These are phyloP conservation scores for Alectoris magna DNA, from an alignment of 2,797 vertebrate species.

Conservation along the genomic window DNA sequence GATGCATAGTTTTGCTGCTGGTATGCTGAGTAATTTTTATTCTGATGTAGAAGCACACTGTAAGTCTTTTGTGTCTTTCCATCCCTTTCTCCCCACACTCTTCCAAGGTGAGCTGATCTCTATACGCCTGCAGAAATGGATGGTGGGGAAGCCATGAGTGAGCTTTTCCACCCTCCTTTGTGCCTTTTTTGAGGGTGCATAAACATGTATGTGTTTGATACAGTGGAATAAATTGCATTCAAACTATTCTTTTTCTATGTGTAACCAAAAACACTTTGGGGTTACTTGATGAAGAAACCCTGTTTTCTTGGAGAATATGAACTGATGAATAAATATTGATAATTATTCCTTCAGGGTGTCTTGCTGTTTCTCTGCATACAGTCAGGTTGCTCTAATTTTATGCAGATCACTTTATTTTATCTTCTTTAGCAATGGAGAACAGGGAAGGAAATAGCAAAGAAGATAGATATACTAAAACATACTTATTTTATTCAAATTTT, in stretches of 20 bases:
- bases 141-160: background rate
- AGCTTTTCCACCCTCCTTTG: background rate
- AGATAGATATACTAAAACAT: background rate
- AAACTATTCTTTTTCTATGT: background rate
- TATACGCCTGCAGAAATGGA: background rate
- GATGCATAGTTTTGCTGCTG: background rate
- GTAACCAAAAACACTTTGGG: background rate
- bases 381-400: background rate
- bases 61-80: background rate
- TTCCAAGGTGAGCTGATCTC: background rate
- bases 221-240: background rate
- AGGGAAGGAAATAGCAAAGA: background rate
- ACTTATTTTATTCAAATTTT: background rate
- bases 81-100: rapidly evolving
- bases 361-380: background rate
- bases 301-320: background rate
- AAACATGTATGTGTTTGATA: background rate
- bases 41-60: background rate
- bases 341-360: background rate
- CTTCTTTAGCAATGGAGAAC: background rate
- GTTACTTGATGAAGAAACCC: background rate
- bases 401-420: background rate
- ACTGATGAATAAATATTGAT: background rate
- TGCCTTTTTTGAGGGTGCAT: background rate
- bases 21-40: background rate